These are phyloP conservation scores for Papilio protenor DNA, from an alignment of 2,888 invertebrate genomes.

Conservation along the genomic window DNA sequence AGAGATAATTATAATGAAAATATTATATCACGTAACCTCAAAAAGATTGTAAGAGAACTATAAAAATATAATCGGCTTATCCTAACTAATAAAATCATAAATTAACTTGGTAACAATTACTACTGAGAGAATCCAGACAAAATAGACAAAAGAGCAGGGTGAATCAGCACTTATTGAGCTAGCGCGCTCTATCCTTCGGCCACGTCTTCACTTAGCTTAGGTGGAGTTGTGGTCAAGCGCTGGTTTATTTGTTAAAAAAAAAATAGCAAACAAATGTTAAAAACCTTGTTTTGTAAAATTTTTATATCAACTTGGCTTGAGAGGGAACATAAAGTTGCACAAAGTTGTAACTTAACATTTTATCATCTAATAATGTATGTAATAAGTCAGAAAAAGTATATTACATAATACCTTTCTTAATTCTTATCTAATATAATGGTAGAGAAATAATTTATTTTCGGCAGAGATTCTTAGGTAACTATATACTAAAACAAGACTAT, in stretches of 20 bases:
- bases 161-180: no score
- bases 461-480: constrained; percentile 19
- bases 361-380: not conserved
- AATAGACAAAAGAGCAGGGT: no score
- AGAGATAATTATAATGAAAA: not conserved
- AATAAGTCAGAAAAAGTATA: not conserved
- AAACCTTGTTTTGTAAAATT: not conserved
- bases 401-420: not conserved
- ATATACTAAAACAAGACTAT: not conserved
- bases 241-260: no score
- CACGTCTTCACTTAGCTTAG: no score
- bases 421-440: not conserved
- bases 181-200: no score
- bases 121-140: not conserved
- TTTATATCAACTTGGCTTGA: not conserved
- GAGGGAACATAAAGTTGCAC: not conserved
- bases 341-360: not conserved
- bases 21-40: not conserved
- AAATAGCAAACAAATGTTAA: not conserved
- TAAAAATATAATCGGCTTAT: constrained; percentile 13
- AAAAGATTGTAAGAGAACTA: not conserved
- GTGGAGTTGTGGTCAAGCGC: no score
- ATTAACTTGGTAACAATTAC: constrained; percentile 8
- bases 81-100: not conserved
- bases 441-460: constrained; percentile 3